These are phyloP conservation scores for Drosophila pegasa DNA, from an alignment of 2,888 invertebrate species.

Conservation along the genomic window DNA sequence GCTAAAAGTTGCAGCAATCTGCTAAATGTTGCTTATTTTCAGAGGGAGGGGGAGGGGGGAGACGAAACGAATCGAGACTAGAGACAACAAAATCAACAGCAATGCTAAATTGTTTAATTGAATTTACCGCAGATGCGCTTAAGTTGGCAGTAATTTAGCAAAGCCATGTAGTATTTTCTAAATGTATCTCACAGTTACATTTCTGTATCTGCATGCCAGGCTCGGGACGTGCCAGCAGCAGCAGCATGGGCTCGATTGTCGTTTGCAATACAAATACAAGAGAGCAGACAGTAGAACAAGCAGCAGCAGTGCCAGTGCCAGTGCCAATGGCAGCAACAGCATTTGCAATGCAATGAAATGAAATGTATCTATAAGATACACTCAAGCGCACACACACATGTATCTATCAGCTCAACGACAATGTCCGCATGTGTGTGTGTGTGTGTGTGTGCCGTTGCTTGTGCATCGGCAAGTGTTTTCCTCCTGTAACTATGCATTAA, in stretches of 20 bases:
- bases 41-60: neutral
- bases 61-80: neutral
- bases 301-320: constrained; percentile 20
- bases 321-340: constrained; percentile 31
- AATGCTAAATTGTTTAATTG: constrained; percentile 77
- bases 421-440: constrained; percentile 27
- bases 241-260: constrained; percentile 68
- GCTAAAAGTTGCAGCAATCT: constrained; percentile 49
- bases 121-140: constrained; percentile 80
- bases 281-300: constrained; percentile 14
- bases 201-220: constrained; percentile 37
- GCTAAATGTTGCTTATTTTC: constrained; percentile 67
- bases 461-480: constrained; percentile 41
- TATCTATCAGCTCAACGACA: constrained; percentile 16
- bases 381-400: constrained; percentile 14
- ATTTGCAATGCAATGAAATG: constrained; percentile 63
- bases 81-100: constrained; percentile 70
- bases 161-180: constrained; percentile 56
- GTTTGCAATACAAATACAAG: constrained; percentile 48
- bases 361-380: constrained; percentile 67
- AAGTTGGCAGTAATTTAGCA: constrained; percentile 76
- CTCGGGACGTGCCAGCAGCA: constrained; percentile 60
- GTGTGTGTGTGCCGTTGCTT: constrained; percentile 10
- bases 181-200: constrained; percentile 31
- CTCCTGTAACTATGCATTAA: constrained; percentile 74